A percentile compares a stretch with the other conserved stretches of the same genome.
Evolutionary conservation across 2,113 vertebrate genomes (phyloP).

Genomic region (Notechis scutatus): DNA sequence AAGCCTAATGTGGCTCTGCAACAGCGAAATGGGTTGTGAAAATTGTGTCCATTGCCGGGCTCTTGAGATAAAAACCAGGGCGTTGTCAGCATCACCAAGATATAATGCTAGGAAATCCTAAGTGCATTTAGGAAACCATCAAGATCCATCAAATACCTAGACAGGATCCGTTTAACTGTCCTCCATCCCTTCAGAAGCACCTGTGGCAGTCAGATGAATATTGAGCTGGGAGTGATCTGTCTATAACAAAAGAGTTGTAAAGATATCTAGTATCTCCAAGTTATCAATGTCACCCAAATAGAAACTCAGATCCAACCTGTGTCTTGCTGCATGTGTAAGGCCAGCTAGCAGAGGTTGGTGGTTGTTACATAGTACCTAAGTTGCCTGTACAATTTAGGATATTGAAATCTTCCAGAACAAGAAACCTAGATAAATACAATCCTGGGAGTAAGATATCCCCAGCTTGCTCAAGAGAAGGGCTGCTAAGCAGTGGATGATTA

Average conservation of each 20-base stretch:
- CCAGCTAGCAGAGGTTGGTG: background rate
- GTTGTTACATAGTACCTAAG: background rate
- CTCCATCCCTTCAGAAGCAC: background rate
- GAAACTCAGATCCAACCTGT: background rate
- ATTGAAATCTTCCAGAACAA: background rate
- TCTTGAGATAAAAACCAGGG: background rate
- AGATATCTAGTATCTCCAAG: background rate
- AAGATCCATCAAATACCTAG: background rate
- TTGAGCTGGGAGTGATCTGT: background rate
- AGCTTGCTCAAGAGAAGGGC: background rate
- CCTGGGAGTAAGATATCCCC: background rate
- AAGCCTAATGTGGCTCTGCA: background rate
- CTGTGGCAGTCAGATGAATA: background rate
- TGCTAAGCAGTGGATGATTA: background rate
- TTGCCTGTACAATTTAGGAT: background rate
- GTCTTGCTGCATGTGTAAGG: background rate
- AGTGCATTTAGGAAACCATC: background rate
- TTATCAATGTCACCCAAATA: background rate
- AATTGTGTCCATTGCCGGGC: background rate
- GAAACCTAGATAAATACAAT: background rate
- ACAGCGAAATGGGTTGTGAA: background rate
- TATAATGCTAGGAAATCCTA: background rate
- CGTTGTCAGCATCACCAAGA: background rate
- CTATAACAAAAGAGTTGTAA: background rate
- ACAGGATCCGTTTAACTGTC: background rate